These are phyloP conservation scores for Galbula dea DNA, from an alignment of 2,113 vertebrate genomes.

Conservation along the genomic window DNA sequence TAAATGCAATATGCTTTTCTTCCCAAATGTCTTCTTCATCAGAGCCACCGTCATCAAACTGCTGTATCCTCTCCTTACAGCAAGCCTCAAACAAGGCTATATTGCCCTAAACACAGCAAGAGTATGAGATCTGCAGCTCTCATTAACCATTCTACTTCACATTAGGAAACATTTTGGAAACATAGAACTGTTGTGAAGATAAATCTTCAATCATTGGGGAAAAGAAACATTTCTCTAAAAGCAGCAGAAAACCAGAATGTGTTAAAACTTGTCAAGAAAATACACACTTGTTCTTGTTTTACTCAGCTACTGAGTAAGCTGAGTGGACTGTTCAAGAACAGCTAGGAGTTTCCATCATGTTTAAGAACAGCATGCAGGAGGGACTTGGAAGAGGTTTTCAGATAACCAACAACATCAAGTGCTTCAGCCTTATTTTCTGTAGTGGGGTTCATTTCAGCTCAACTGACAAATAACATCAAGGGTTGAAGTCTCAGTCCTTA, in stretches of 20 bases:
- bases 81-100: slow-evolving; percentile 97
- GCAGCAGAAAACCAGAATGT: neutral
- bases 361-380: neutral
- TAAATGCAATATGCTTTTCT: slow-evolving; percentile 92
- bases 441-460: neutral
- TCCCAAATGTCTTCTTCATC: slow-evolving; percentile 99
- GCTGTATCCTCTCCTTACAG: slow-evolving; percentile 97
- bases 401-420: neutral
- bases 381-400: neutral
- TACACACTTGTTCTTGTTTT: neutral
- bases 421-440: neutral
- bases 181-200: neutral
- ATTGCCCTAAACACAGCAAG: slow-evolving; percentile 80
- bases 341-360: neutral
- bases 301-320: neutral
- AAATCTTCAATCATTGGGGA: neutral
- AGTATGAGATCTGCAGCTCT: neutral
- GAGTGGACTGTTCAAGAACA: neutral
- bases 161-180: neutral
- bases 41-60: slow-evolving; percentile 95
- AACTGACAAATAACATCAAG: neutral
- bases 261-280: neutral
- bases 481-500: neutral
- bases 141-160: neutral
- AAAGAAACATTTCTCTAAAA: neutral